Evolutionary conservation across 23 tunicate species (phyloP).

Genomic region (Halocynthia roretzi): DNA sequence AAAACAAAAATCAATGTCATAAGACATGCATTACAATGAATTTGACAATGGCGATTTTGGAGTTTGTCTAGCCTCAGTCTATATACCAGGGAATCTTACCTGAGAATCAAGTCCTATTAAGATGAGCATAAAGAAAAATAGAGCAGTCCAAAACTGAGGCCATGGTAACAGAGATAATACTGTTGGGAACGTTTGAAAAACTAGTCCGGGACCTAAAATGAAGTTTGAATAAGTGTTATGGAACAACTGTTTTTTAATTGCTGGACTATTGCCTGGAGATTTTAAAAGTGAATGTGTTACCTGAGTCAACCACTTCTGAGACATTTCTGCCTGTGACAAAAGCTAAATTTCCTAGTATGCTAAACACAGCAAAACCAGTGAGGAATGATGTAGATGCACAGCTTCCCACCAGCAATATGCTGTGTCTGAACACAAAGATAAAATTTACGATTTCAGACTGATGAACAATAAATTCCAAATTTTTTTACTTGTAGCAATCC

Average conservation of each 20-base stretch:
- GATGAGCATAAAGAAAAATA: constrained; percentile 62
- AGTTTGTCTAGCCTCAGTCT: not conserved
- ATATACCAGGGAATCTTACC: constrained; percentile 13
- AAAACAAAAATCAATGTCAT: not conserved
- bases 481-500: constrained; percentile 46
- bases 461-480: not conserved
- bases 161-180: constrained; percentile 47
- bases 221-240: not conserved
- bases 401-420: constrained; percentile 20
- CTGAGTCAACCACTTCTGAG: constrained; percentile 53
- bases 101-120: constrained; percentile 47
- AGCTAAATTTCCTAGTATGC: constrained; percentile 48
- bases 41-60: not conserved
- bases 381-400: constrained; percentile 59
- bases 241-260: not conserved
- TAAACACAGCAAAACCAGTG: constrained; percentile 52
- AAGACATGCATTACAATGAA: not conserved
- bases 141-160: constrained; percentile 59
- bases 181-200: constrained; percentile 42
- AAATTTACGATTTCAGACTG: constrained; percentile 2
- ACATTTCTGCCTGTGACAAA: constrained; percentile 33
- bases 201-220: constrained; percentile 53
- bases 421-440: constrained; percentile 14
- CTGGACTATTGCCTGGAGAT: too few species aligned
- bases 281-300: constrained; percentile 4